A percentile compares a stretch with the other conserved stretches of the same genome.
These are phyloP conservation scores for Chironomus tentans DNA, from an alignment of 2,888 invertebrate species.

Conservation along the genomic window DNA sequence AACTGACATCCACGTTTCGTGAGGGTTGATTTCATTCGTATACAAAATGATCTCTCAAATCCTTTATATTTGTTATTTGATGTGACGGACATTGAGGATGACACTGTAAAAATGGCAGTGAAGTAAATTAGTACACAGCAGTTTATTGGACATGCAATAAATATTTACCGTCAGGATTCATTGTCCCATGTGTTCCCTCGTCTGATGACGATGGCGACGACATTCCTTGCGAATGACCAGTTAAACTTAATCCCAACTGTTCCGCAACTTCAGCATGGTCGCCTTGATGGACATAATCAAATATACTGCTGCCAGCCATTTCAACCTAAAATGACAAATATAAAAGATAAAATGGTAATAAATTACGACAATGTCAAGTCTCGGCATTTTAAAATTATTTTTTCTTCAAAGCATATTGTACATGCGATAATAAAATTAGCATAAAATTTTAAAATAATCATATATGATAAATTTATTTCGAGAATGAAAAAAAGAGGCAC, in stretches of 20 bases:
- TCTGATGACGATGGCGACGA: conserved; percentile 48
- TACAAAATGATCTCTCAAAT: conserved; percentile 84
- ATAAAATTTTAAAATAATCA: conserved; percentile 3
- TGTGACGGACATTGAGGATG: conserved; percentile 71
- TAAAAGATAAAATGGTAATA: conserved; percentile 14
- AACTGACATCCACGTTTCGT: conserved; percentile 96
- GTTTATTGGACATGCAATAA: neutral
- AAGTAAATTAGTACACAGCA: neutral
- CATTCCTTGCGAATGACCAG: conserved; percentile 44
- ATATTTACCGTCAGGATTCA: conserved; percentile 79
- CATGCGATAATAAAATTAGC: conserved; percentile 1
- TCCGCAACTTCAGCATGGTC: conserved; percentile 95
- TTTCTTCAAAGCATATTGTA: neutral
- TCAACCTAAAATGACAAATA: conserved; percentile 64
- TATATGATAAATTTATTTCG: neutral
- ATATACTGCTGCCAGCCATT: conserved; percentile 98
- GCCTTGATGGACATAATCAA: conserved; percentile 93
- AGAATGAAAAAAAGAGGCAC: neutral
- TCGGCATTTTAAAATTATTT: neutral
- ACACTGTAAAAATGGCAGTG: conserved; percentile 50
- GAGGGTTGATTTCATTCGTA: conserved; percentile 95
- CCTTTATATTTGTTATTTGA: conserved; percentile 68
- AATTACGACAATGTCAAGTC: neutral
- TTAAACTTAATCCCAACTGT: conserved; percentile 78
- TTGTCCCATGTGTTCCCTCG: conserved; percentile 70